Evolutionary conservation across 2,888 invertebrate species (phyloP).

Genomic region (Thelaira solivaga): DNA sequence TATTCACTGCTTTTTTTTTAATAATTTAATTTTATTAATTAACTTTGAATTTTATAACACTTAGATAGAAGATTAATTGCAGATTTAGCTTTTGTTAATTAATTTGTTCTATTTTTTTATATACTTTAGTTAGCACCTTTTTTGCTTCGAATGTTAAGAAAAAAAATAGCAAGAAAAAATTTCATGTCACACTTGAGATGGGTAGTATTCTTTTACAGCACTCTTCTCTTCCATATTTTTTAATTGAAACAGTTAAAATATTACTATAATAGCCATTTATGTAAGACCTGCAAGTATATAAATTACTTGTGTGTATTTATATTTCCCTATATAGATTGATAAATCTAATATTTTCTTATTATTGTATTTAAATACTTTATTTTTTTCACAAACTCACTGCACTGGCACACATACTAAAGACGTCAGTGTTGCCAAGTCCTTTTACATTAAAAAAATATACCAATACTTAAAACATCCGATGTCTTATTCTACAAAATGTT

Average conservation of each 20-base stretch:
- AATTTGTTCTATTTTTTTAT: constrained; percentile 14
- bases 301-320: constrained; percentile 24
- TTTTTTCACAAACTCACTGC: constrained; percentile 55
- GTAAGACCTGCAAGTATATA: constrained; percentile 20
- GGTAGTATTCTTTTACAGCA: constrained; percentile 43
- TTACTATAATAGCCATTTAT: constrained; percentile 25
- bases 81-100: not conserved
- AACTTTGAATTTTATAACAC: not conserved
- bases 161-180: constrained; percentile 36
- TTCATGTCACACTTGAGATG: constrained; percentile 52
- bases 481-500: too few species aligned
- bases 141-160: constrained; percentile 40
- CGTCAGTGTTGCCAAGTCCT: constrained; percentile 6
- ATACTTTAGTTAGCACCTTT: constrained; percentile 34
- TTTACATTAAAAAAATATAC: too few species aligned
- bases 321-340: constrained; percentile 37
- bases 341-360: constrained; percentile 42
- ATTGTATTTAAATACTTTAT: constrained; percentile 51
- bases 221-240: constrained; percentile 50
- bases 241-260: constrained; percentile 27
- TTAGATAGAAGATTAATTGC: not conserved
- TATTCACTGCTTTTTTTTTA: constrained; percentile 44
- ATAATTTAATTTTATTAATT: not conserved
- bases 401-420: constrained; percentile 57
- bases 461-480: too few species aligned